phyloP scores from a whole-genome alignment of 2,797 vertebrate species.

The Galagoides demidoff region DNA sequence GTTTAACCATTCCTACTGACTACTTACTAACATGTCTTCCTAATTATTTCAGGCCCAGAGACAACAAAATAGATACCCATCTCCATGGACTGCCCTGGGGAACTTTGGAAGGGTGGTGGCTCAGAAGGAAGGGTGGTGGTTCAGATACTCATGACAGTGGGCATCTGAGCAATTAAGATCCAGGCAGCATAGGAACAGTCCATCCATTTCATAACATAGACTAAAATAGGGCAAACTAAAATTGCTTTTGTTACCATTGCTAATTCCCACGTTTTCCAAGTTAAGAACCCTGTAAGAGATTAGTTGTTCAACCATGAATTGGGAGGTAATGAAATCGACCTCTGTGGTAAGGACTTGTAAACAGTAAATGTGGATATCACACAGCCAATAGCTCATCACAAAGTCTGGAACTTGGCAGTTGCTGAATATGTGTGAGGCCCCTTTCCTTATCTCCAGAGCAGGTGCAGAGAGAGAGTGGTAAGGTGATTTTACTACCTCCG shows the following conservation, averaged over 20 bases:
- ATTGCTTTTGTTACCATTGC: background rate
- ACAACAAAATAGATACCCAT: background rate
- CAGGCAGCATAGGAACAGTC: background rate
- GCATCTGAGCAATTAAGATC: background rate
- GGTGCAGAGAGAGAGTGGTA: background rate
- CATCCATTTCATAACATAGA: background rate
- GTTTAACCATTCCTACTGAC: background rate
- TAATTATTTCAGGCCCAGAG: conserved; percentile 18
- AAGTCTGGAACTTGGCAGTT: background rate
- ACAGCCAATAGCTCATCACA: background rate
- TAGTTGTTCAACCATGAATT: background rate
- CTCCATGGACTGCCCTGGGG: background rate
- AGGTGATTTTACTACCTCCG: background rate
- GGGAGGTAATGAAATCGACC: background rate
- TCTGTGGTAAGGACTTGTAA: background rate
- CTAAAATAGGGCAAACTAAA: background rate
- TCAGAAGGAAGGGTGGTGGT: background rate
- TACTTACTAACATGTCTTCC: background rate
- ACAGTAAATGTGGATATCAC: background rate
- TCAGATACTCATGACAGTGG: background rate
- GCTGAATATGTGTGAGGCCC: background rate
- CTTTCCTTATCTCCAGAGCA: background rate
- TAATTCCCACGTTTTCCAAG: conserved; percentile 8
- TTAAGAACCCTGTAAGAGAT: background rate
- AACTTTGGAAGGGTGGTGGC: background rate